phyloP scores from a whole-genome alignment of 2,113 vertebrate genomes.

The Eulemur macaco region DNA sequence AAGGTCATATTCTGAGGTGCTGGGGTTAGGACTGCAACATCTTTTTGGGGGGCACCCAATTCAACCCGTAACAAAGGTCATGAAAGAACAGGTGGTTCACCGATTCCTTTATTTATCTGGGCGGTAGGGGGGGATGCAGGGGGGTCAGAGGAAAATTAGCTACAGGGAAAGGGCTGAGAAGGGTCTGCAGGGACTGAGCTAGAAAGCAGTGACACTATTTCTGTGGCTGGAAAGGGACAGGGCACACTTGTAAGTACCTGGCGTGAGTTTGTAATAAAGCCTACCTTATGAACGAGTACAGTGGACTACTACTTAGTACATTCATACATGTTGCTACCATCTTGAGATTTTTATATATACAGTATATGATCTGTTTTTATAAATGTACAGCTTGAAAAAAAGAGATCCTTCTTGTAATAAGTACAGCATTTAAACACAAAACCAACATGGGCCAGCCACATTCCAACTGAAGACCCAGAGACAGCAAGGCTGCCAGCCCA shows the following conservation, averaged over 20 bases:
- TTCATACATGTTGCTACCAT: conserved; percentile 81
- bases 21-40: neutral
- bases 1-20: neutral
- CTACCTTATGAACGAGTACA: conserved; percentile 76
- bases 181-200: conserved; percentile 49
- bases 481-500: conserved; percentile 62
- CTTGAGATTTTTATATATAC: conserved; percentile 80
- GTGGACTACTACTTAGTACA: conserved; percentile 80
- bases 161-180: conserved; percentile 33
- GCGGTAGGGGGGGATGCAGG: conserved; percentile 29
- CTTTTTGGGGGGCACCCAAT: neutral
- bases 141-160: conserved; percentile 55
- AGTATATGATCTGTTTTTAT: conserved; percentile 84
- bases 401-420: conserved; percentile 73
- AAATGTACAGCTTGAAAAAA: conserved; percentile 85
- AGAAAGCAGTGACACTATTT: conserved; percentile 68
- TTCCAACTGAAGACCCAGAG: conserved; percentile 79
- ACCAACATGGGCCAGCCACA: conserved; percentile 90
- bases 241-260: conserved; percentile 84
- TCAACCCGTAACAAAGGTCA: neutral
- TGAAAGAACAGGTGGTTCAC: neutral
- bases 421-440: conserved; percentile 80
- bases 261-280: conserved; percentile 74
- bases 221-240: conserved; percentile 57
- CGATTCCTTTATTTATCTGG: conserved; percentile 77